Base-by-base conservation (phyloP, 2,797 vertebrate species). In the Zalophus californianus region DNA sequence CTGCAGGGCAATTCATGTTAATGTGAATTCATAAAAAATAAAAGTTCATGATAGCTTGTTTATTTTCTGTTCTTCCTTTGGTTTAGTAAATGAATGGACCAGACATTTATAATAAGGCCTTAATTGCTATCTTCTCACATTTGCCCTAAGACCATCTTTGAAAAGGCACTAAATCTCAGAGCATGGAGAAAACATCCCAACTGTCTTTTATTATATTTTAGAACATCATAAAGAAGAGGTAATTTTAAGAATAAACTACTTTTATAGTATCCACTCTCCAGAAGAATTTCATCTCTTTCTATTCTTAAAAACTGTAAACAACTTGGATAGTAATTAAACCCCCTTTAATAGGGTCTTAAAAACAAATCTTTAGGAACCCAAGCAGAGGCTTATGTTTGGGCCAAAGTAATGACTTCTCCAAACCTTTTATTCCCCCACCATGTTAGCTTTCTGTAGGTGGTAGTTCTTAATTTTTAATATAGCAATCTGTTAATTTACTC, bases 11-110 rank as follows among this genome's bases (percentile, higher is more conserved):
- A n/a, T 92, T 87, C 3, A 3, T 32, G 32, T 72, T 90, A 5
- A 94, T 85, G 54, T 90, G 41, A 93, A 64, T 84, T 78, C 64
- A 66, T 64, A 84, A 95, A 90, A 89, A 87, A 54, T 50, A 75
- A 79, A 85, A 48, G 68, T 48, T 32, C 25, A 35, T 27, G n/a
- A n/a, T 29, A 48, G 23, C n/a, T 89, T 86, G 7, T 64, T 89
- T 60, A 86, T 62, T 84, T 96, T 64, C 82, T 73, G 5, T 80
- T 54, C 16, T 20, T 68, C 32, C 32, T 97, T 92, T 60, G 41
- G 5, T 54, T 79, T 86, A 29, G 25, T 90, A 75, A 93, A 83
- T 58, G n/a, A 70, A 75, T 54, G 5, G 54, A 56, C 7, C 52
- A 50, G 60, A 84, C 4, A 48, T 62, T 91, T 95, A 14, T 94